Evolutionary conservation across 2,888 invertebrate species (phyloP).

Genomic region (Eupithecia exiguata): DNA sequence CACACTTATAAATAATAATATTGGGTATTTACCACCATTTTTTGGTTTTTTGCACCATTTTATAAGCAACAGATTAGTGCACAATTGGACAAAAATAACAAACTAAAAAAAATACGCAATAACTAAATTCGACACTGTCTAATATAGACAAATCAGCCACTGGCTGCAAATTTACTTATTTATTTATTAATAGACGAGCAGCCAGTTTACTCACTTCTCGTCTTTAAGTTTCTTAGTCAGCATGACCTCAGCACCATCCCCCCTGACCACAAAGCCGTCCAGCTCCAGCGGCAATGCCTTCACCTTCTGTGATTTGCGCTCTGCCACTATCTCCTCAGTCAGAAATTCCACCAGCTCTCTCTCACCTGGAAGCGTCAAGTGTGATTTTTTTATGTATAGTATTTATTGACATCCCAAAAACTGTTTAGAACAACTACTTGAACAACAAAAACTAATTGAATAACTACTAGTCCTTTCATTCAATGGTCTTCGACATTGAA

Average conservation of each 20-base stretch:
- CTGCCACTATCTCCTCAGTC: conserved; percentile 96
- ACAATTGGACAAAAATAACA: no score
- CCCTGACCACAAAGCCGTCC: conserved; percentile 91
- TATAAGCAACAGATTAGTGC: no score
- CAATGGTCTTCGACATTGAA: no score
- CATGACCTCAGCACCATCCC: conserved; percentile 93
- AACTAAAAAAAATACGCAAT: no score
- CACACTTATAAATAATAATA: background rate
- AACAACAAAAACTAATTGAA: background rate
- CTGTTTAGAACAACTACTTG: background rate
- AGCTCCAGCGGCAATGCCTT: conserved; percentile 89
- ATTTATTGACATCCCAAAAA: background rate
- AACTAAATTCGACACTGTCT: no score
- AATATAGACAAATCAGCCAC: no score
- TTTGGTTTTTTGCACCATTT: no score
- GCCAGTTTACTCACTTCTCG: conserved; percentile 85
- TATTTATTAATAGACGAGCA: no score
- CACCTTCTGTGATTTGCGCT: conserved; percentile 91
- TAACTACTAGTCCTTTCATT: no score
- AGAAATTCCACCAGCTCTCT: conserved; percentile 95
- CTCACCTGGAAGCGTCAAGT: conserved; percentile 85
- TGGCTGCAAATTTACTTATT: no score
- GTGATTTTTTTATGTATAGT: background rate
- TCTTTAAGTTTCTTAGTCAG: conserved; percentile 88
- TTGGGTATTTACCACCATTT: no score